These are phyloP conservation scores for Thalpophila matura DNA, from an alignment of 2,888 invertebrate species.

Conservation along the genomic window DNA sequence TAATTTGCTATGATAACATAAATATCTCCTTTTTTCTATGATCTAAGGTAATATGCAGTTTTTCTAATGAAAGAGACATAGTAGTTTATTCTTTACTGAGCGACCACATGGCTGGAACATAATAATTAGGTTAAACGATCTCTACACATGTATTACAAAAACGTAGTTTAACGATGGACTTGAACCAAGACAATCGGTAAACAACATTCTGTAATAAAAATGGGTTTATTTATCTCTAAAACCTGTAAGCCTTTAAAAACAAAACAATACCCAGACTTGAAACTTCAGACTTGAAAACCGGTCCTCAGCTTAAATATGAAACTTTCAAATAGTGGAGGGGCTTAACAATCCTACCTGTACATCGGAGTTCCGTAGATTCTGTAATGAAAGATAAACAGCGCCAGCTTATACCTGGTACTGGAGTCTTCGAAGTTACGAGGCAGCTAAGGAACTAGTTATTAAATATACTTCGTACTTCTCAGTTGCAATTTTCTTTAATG, in stretches of 20 bases:
- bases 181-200: too few species aligned
- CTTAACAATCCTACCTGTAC: constrained; percentile 10
- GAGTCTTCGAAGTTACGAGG: constrained; percentile 14
- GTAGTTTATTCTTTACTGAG: too few species aligned
- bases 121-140: too few species aligned
- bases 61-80: too few species aligned
- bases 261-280: constrained; percentile 33
- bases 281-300: constrained; percentile 25
- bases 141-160: too few species aligned
- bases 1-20: too few species aligned
- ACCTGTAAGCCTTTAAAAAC: constrained; percentile 12
- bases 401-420: constrained; percentile 8
- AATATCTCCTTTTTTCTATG: too few species aligned
- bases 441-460: constrained; percentile 23
- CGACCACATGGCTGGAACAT: too few species aligned
- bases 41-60: too few species aligned
- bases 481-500: constrained; percentile 21
- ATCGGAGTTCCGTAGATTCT: neutral
- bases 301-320: constrained; percentile 33
- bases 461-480: constrained; percentile 9
- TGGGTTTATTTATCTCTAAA: constrained; percentile 9
- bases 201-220: too few species aligned
- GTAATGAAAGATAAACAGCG: constrained; percentile 52
- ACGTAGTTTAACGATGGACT: too few species aligned
- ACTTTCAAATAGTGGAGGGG: constrained; percentile 23